Base-by-base conservation (phyloP, 2,113 vertebrate species). In the Thymallus thymallus region DNA sequence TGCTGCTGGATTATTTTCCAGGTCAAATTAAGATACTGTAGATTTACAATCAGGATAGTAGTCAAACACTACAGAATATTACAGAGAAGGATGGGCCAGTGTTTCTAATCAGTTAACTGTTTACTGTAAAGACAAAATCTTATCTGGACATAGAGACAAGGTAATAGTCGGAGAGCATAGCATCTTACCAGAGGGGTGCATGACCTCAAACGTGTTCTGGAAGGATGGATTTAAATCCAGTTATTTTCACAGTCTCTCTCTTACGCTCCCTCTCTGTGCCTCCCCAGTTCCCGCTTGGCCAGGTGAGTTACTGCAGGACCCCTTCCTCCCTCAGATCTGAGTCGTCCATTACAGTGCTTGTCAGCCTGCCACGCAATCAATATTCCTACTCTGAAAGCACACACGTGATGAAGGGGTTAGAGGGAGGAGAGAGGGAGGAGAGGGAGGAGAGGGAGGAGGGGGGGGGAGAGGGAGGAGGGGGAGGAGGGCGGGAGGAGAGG, bases 301-400 rank as follows among this genome's bases (percentile, higher is more conserved):
- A 88, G 86, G 86, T 90, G 86, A 91, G 78, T 91, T 90, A 88
- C 90, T 81, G 82, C 81, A 73, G 60, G 65, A 80, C 78, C 71
- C 60, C 63, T 16, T n/a, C 75, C 78, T 80, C 87, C 79, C 84
- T 76, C 72, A 16, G 46, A 73, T 68, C 69, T 22, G 67, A 72
- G 81, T 80, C 76, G 70, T 91, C 84, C 76, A 89, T 89, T 88
- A 89, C 83, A 62, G 76, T 75, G 82, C 86, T 82, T 88, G 88
- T 87, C 90, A 91, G 74, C 85, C 76, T 74, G 88, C 81, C 80
- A 41, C 83, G 76, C 87, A 89, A 90, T 91, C 89, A 89, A 91
- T 92, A 90, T 84, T 76, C 18, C 76, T 69, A 68, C 79, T 76
- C 84, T 16, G 71, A 87, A 81, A 84, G 79, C 78, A 82, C 85